These are phyloP conservation scores for Caenorhabditis wallacei DNA, from an alignment of 2,888 invertebrate genomes.

Conservation along the genomic window DNA sequence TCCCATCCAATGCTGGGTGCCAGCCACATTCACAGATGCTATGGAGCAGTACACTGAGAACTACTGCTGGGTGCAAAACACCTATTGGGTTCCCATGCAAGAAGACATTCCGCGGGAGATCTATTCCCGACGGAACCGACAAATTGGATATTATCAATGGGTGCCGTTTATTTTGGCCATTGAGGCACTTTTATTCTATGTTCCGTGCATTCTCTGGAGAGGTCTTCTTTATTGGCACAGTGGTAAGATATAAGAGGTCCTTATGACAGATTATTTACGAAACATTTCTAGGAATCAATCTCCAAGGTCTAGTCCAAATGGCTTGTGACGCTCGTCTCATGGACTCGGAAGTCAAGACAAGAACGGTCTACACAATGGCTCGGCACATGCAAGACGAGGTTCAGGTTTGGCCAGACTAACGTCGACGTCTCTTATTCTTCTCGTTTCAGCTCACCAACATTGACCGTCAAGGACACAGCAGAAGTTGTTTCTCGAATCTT, in stretches of 20 bases:
- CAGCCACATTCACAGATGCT: conserved; percentile 83
- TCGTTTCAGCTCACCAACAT: conserved; percentile 79
- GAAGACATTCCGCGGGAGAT: conserved; percentile 83
- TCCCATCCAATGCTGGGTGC: conserved; percentile 83
- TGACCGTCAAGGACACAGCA: conserved; percentile 77
- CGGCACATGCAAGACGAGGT: conserved; percentile 84
- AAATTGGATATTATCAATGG: conserved; percentile 83
- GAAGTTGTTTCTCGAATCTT: conserved; percentile 77
- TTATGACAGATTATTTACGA: too few relatives aligned
- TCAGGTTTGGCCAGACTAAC: conserved; percentile 48
- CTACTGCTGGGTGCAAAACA: conserved; percentile 83
- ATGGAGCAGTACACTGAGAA: conserved; percentile 84
- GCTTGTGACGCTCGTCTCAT: conserved; percentile 83
- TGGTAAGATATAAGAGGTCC: conserved; percentile 66
- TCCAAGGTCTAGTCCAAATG: conserved; percentile 83
- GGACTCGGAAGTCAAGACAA: conserved; percentile 82
- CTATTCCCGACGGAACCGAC: conserved; percentile 83
- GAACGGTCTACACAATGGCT: conserved; percentile 83
- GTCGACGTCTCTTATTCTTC: not conserved
- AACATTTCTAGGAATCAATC: conserved; percentile 83
- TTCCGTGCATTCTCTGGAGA: conserved; percentile 83
- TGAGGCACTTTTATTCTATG: conserved; percentile 83
- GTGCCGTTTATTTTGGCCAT: conserved; percentile 83
- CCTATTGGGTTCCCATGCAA: conserved; percentile 83
- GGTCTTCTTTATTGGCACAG: conserved; percentile 83